Base-by-base conservation (phyloP, 2,888 invertebrate species). In the Heliconius cydno region DNA sequence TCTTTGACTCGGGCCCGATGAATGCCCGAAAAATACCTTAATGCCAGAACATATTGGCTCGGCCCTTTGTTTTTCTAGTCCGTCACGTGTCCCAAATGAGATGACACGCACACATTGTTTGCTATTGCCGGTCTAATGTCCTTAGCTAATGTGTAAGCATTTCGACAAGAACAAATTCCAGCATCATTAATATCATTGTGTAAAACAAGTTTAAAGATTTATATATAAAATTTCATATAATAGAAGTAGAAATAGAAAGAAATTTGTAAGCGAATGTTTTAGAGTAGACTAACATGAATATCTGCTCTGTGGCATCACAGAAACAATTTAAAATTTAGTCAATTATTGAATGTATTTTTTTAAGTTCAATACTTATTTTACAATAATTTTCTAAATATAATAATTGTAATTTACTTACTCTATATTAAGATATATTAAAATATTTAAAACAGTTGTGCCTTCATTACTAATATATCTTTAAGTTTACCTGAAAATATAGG, bases 111-210 rank as follows among this genome's bases (percentile, higher is more conserved):
- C 89, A 87, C 88, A 88, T 85, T 86, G 87, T 86, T 86, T 83
- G 83, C 84, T 84, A 82, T 85, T 84, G 86, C 84, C 86, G 87
- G 89, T 89, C 91, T 94, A 94, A 93, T 93, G 92, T 93, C 91
- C 91, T 89, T 90, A 82, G 86, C 91, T 94, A 94, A 94, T 94
- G 94, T 88, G 89, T 85, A 90, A 88, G 88, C 89, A 89, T 88
- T 87, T 86, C 91, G 91, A 92, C 91, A 92, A 92, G 92, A 92
- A 93, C 93, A 93, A 94, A 94, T 94, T 94, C 94, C 94, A 92
- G 93, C 84, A 89, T 88, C 89, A 89, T 90, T 60, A 15, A 30
- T 57, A 34, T n/a, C 93, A 93, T 92, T 88, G 90, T 91, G 91
- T 92, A 90, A 93, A 93, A 94, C 92, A 92, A 93, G 92, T 90